phyloP scores from a whole-genome alignment of 2,113 vertebrate genomes.

The Vicugna pacos region DNA sequence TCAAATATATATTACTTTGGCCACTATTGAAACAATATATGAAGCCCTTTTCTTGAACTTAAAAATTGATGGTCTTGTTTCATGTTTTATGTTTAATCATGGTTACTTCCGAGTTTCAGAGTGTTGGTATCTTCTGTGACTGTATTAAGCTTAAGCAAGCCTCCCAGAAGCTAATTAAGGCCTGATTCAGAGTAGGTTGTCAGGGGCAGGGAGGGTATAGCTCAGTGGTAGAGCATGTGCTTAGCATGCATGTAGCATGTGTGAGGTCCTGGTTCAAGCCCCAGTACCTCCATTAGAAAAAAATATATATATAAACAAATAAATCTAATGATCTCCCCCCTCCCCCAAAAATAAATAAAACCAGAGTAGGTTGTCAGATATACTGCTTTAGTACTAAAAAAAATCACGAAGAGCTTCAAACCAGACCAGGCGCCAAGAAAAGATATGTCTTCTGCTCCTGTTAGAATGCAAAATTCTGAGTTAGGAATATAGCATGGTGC shows the following conservation, averaged over 20 bases:
- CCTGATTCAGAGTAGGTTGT: not conserved
- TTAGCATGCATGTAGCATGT: too few relatives aligned
- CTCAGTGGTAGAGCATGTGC: too few relatives aligned
- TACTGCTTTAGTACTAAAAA: not conserved
- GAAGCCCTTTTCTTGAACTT: constrained; percentile 34
- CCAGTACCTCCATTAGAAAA: too few relatives aligned
- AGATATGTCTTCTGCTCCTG: not conserved
- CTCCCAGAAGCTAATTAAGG: not conserved
- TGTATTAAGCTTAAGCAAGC: not conserved
- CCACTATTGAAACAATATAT: not conserved
- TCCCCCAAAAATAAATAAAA: too few relatives aligned
- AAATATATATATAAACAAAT: too few relatives aligned
- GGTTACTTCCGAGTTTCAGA: not conserved
- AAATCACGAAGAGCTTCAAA: not conserved
- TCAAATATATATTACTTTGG: not conserved
- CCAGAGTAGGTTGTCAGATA: not conserved
- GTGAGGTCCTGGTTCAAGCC: too few relatives aligned
- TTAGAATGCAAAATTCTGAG: not conserved
- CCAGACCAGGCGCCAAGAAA: not conserved
- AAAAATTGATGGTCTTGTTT: not conserved
- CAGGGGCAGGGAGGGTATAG: too few relatives aligned
- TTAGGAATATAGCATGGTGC: not conserved
- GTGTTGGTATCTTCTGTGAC: not conserved
- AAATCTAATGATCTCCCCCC: too few relatives aligned
- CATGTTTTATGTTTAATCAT: not conserved